Evolutionary conservation across 2,888 invertebrate genomes (phyloP), one percentile per base, ranked within the genome.

Genomic region (Cecidostiba fungosa): DNA sequence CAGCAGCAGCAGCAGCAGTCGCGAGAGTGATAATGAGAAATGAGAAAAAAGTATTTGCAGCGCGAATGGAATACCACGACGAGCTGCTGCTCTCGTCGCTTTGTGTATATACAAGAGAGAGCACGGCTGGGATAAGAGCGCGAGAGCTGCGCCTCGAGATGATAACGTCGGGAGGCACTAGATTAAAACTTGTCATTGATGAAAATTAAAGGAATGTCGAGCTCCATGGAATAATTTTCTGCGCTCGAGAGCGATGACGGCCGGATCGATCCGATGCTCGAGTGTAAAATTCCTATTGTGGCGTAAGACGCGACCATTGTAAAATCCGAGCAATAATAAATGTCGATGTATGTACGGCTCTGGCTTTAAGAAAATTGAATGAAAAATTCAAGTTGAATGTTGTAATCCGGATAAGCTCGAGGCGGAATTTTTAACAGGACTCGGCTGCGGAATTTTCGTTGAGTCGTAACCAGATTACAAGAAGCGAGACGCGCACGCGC

Each of bases 1-100:
- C 19, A 39, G 50, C 50, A 14, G 76, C 19, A 39, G 50, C 50
- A 36, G 23, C 62, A 23, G n/a, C 12, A 47, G 12, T 74, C 47
- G 47, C 73, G 26, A n/a, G 29, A 50, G 79, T 59, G 77, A 77
- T 77, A 70, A 83, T 70, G 82, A 83, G 82, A 83, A 77, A 50
- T 43, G 59, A 47, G 47, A 62, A 74, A 78, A 72, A 47, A 43
- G 29, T 23, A 39, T 62, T n/a, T 72, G 70, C 59, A n/a, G 39
- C 43, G 47, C 66, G 47, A 72, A 82, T 69, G 66, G 36, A 81
- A 54, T 79, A 73, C 66, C n/a, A n/a, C n/a, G n/a, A n/a, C n/a
- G n/a, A n/a, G n/a, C n/a, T n/a, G n/a, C n/a, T n/a, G n/a, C n/a
- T n/a, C 19, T 47, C 12, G 47, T 47, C 47, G 47, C 16, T 47